Evolutionary conservation across 2,797 vertebrate genomes (phyloP).

Genomic region (Crocidura indochinensis): DNA sequence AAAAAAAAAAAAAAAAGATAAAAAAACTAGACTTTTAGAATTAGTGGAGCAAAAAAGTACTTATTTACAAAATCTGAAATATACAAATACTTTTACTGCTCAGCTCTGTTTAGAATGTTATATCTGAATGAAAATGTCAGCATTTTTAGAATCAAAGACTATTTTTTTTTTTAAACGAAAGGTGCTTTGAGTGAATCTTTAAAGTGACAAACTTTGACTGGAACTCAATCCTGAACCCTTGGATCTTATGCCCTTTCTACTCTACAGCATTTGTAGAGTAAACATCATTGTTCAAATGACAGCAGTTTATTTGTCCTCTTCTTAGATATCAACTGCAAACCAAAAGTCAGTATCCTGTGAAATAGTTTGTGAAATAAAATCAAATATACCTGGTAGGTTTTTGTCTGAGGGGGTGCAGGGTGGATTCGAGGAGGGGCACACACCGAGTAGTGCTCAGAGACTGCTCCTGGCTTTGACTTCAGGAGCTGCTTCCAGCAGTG

Average conservation of each 20-base stretch:
- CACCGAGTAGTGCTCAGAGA: too few relatives aligned
- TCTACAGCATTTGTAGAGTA: background rate
- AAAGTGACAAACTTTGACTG: background rate
- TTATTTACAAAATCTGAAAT: background rate
- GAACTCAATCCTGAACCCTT: background rate
- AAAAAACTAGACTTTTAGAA: slow-evolving; percentile 18
- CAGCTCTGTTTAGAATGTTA: background rate
- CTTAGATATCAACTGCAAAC: slow-evolving; percentile 28
- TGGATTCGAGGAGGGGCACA: too few relatives aligned
- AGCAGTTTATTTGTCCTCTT: background rate
- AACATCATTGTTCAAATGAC: background rate
- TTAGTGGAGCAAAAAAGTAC: background rate
- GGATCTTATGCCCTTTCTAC: background rate
- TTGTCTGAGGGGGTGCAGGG: too few relatives aligned
- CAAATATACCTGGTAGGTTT: background rate
- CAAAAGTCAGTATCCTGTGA: background rate
- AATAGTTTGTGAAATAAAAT: slow-evolving; percentile 39
- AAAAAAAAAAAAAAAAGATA: too few relatives aligned
- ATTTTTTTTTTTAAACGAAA: background rate
- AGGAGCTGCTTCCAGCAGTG: too few relatives aligned
- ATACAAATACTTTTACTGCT: slow-evolving; percentile 15
- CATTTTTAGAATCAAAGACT: background rate
- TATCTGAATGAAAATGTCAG: slow-evolving; percentile 10
- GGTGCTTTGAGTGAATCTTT: background rate
- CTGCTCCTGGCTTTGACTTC: too few relatives aligned